Evolutionary conservation across 2,113 vertebrate genomes (phyloP), one percentile per base, ranked within the genome.

Genomic region (Ictalurus furcatus): DNA sequence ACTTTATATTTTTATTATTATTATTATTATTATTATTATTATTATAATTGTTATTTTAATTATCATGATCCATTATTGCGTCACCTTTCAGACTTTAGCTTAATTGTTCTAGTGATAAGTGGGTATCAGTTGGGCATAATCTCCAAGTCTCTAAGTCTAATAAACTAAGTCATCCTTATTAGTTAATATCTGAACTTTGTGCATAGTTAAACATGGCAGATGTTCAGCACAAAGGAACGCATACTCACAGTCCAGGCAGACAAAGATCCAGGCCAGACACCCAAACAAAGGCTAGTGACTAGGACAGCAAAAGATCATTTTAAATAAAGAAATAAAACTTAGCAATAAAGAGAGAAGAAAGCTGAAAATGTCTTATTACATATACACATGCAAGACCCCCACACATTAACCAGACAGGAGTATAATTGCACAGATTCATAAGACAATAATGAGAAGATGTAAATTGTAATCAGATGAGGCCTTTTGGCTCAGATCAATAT

Each of bases 401-500:
- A 44, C 34, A 44, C 16, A 23, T 40, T 71, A 71, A 37, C 17
- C 7, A 74, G 37, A 37, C 19, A 44, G 6, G 19, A 40, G 37
- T 44, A 25, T 44, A 44, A 76, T 25, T 37, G 16, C 69, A 73
- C 69, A 21, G n/a, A 34, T 71, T 34, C 34, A 71, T 17, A 37
- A 76, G 21, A 4, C 73, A 34, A 17, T 76, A 44, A 76, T 48
- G 73, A 44, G 73, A 44, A 4, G 9, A 76, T 76, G 37, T 23
- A 13, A 76, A 44, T 7, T 3, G 37, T 23, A 44, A 44, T 76
- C 3, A 76, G 73, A 44, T 4, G 37, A 76, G 9, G 3, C 21
- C 73, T 44, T 76, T 76, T 44, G 73, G 37, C 21, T 76, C 40
- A 76, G 40, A 76, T 76, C 73, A 76, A 76, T 76, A 40, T 25